These are phyloP conservation scores for Megaleporinus macrocephalus DNA, from an alignment of 2,113 vertebrate species.

Conservation along the genomic window DNA sequence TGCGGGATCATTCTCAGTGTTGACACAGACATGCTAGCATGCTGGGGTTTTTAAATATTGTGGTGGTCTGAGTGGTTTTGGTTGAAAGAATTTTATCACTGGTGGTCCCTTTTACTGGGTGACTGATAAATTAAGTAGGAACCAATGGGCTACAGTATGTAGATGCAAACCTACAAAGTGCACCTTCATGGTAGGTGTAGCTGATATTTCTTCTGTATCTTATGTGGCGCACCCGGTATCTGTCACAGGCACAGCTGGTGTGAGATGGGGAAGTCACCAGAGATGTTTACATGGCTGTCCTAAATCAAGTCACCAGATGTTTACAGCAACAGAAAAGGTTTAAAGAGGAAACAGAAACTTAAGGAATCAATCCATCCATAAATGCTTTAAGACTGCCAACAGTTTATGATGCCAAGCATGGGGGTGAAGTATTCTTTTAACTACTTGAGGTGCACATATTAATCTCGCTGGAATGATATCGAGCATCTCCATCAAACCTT, in stretches of 20 bases:
- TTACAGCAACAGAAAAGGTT: not conserved
- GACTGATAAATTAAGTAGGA: too few relatives aligned
- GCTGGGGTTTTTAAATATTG: too few relatives aligned
- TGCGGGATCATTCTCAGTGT: too few relatives aligned
- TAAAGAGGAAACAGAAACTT: not conserved
- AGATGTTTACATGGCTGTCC: not conserved
- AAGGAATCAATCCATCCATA: not conserved
- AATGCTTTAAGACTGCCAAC: not conserved
- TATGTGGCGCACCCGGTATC: not conserved
- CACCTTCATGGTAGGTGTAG: too few relatives aligned
- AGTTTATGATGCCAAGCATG: not conserved
- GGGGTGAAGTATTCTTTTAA: not conserved
- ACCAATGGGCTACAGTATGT: too few relatives aligned
- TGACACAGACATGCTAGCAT: too few relatives aligned
- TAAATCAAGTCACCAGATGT: not conserved
- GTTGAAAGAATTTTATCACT: too few relatives aligned
- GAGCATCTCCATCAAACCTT: slow-evolving; percentile 73
- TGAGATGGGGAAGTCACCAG: not conserved
- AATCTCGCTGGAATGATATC: not conserved
- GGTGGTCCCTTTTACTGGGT: too few relatives aligned
- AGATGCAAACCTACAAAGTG: too few relatives aligned
- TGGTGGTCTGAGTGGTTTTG: too few relatives aligned
- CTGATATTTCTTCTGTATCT: too few relatives aligned
- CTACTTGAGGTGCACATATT: not conserved
- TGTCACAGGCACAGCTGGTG: not conserved